Conservation (phyloP, 37 sponge, comb jelly and placozoan genomes). For the Trichoplax adhaerens region DNA sequence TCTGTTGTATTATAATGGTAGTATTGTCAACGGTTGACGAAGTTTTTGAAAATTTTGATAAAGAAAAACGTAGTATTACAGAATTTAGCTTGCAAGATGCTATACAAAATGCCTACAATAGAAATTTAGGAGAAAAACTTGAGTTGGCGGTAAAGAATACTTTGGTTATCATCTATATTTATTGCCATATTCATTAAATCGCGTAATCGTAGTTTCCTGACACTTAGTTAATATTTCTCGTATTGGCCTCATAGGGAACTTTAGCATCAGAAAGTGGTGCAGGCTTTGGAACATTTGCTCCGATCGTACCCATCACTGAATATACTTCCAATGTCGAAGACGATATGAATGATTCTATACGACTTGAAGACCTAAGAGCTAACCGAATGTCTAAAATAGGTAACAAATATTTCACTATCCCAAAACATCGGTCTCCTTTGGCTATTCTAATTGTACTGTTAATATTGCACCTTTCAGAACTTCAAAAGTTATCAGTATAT, state of each 20-base stretch:
- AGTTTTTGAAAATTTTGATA: no score
- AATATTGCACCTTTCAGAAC: constrained; percentile 20
- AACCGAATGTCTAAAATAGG: constrained; percentile 11
- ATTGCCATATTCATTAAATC: no score
- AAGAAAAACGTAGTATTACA: no score
- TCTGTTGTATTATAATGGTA: no score
- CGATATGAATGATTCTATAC: constrained; percentile 5
- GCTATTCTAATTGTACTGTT: not conserved
- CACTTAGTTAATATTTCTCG: constrained; percentile 4
- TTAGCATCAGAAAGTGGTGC: not conserved
- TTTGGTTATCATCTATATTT: no score
- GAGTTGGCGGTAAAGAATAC: no score
- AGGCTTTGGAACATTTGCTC: constrained; percentile 10
- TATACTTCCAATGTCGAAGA: constrained; percentile 3
- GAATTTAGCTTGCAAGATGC: no score
- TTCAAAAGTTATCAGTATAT: constrained; percentile 17
- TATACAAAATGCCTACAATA: no score
- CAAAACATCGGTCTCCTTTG: not conserved
- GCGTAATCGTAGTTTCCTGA: not conserved
- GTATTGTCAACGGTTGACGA: no score
- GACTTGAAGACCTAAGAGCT: constrained; percentile 1
- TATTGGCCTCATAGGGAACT: not conserved
- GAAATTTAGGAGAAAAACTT: no score
- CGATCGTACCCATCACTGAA: constrained; percentile 9
- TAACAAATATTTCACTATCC: not conserved